Percentiles rank a stretch among this genome's conserved stretches.
Conservation (phyloP, 2,888 invertebrate genomes). For the Leptinotarsa tumamoca region DNA sequence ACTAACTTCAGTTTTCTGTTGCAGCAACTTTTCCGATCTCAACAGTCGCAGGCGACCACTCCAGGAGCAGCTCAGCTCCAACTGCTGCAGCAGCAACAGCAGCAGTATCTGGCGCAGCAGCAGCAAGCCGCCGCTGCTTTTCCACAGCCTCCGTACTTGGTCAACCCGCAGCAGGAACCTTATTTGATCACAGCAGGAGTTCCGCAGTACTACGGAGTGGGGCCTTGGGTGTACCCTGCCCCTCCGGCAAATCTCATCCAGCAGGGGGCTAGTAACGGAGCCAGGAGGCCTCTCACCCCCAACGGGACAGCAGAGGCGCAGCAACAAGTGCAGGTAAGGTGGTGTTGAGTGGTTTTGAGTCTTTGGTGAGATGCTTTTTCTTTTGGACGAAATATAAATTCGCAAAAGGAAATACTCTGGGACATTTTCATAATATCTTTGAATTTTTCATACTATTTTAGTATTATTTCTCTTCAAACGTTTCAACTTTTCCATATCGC, state of each 20-base stretch:
- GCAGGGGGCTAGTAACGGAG: slow-evolving; percentile 73
- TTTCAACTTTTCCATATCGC: too few relatives aligned
- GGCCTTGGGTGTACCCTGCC: slow-evolving; percentile 83
- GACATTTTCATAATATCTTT: too few relatives aligned
- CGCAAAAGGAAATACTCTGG: too few relatives aligned
- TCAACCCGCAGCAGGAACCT: slow-evolving; percentile 79
- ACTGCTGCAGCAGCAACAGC: slow-evolving; percentile 79
- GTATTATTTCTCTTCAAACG: too few relatives aligned
- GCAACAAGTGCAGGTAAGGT: slow-evolving; percentile 71
- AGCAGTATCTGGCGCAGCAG: slow-evolving; percentile 77
- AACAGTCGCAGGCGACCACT: slow-evolving; percentile 81
- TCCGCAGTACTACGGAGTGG: slow-evolving; percentile 94
- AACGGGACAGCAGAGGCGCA: slow-evolving; percentile 77
- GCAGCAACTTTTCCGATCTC: slow-evolving; percentile 91
- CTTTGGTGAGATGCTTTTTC: too few relatives aligned
- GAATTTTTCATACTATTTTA: too few relatives aligned
- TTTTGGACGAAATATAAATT: too few relatives aligned
- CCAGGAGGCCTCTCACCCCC: slow-evolving; percentile 84
- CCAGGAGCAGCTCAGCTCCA: slow-evolving; percentile 78
- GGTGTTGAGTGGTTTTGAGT: not conserved
- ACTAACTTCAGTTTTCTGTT: slow-evolving; percentile 60
- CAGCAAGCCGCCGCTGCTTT: slow-evolving; percentile 67
- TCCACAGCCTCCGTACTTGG: slow-evolving; percentile 83
- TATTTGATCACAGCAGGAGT: slow-evolving; percentile 87
- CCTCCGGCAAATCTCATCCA: slow-evolving; percentile 76